These are phyloP conservation scores for Momotus momota DNA, from an alignment of 2,797 vertebrate species.

Conservation along the genomic window DNA sequence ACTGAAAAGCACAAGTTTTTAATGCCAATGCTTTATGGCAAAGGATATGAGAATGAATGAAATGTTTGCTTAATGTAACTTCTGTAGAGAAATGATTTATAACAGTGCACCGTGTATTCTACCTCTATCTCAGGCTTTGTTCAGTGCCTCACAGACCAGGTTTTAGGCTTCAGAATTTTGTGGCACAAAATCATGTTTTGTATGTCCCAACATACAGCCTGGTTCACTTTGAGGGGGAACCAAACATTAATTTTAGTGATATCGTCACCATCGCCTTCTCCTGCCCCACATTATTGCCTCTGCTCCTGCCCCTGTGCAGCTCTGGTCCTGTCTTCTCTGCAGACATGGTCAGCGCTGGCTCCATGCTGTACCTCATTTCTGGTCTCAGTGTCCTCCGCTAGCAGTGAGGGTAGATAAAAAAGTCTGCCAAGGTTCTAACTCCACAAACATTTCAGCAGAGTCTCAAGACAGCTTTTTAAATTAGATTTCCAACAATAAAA, in stretches of 20 bases:
- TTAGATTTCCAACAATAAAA: constrained; percentile 27
- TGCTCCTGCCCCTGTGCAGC: neutral
- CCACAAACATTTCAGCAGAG: neutral
- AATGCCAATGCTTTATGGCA: neutral
- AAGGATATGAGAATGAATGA: neutral
- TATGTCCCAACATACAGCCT: neutral
- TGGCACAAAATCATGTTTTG: neutral
- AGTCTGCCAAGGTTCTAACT: neutral
- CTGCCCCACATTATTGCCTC: neutral
- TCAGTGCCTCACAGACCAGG: neutral
- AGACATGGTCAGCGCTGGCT: neutral
- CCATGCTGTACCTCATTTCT: neutral
- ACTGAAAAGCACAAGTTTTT: neutral
- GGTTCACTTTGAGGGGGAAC: neutral
- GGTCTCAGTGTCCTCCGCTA: accelerated
- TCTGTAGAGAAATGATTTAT: neutral
- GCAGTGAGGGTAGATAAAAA: neutral
- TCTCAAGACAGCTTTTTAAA: constrained; percentile 24
- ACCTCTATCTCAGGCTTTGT: neutral
- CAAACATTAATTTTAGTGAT: neutral
- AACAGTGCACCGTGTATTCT: neutral
- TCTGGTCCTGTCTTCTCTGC: neutral
- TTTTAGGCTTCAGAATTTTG: neutral
- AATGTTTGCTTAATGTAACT: constrained; percentile 19
- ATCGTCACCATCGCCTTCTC: neutral